phyloP scores from a whole-genome alignment of 1,140 invertebrate species.

The Listronotus oregonensis region DNA sequence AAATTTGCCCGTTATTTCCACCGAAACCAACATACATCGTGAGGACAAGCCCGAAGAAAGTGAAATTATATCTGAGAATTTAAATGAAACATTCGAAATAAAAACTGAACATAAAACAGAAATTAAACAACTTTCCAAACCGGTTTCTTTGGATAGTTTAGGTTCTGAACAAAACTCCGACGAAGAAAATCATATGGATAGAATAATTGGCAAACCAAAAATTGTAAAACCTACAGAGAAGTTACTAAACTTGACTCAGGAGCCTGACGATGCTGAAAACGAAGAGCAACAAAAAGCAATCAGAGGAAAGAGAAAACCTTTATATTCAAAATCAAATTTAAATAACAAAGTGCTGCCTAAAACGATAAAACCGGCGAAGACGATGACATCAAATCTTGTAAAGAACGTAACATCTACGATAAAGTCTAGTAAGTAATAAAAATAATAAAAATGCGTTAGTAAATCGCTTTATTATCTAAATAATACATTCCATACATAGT shows the following conservation, averaged over 20 bases:
- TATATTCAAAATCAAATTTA: conserved; percentile 61
- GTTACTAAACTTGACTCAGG: conserved; percentile 33
- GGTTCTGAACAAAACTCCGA: conserved; percentile 14
- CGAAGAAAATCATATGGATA: conserved; percentile 45
- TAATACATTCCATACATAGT: no score
- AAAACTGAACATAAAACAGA: not conserved
- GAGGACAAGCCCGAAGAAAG: not conserved
- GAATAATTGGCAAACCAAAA: conserved; percentile 57
- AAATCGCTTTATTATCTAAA: no score
- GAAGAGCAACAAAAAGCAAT: conserved; percentile 67
- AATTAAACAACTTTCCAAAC: not conserved
- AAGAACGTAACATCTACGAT: conserved; percentile 47
- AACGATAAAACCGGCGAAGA: conserved; percentile 44
- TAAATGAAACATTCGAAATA: not conserved
- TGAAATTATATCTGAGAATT: no score
- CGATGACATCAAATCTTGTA: conserved; percentile 46
- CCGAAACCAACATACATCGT: conserved; percentile 5
- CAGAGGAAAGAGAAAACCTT: conserved; percentile 74
- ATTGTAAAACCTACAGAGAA: conserved; percentile 62
- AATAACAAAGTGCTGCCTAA: conserved; percentile 40
- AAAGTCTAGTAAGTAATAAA: conserved; percentile 31
- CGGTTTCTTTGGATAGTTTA: not conserved
- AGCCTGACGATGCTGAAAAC: conserved; percentile 53
- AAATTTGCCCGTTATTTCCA: conserved; percentile 37
- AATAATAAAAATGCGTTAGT: no score